Evolutionary conservation across 1,140 invertebrate genomes (phyloP).

Genomic region (Drosophila orosa): DNA sequence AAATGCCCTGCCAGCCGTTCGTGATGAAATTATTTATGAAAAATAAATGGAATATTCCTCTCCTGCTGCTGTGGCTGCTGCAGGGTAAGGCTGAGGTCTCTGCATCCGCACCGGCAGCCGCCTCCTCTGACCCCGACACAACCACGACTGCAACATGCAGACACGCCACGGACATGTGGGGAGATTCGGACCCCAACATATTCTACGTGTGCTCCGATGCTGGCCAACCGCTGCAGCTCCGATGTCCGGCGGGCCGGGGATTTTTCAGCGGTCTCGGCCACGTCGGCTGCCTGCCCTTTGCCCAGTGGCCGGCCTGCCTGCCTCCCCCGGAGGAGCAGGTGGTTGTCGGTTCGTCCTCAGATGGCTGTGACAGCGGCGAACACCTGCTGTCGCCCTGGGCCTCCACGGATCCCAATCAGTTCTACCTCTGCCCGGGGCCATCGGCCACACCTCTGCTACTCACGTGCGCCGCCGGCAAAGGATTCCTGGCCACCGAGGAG

Average conservation of each 20-base stretch:
- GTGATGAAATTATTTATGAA: conserved; percentile 82
- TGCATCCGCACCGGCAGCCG: conserved; percentile 13
- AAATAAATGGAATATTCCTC: conserved; percentile 57
- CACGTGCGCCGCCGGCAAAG: conserved; percentile 60
- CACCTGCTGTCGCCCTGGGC: conserved; percentile 60
- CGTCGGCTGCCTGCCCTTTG: conserved; percentile 71
- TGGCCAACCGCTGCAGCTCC: conserved; percentile 63
- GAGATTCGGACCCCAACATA: conserved; percentile 81
- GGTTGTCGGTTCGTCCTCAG: conserved; percentile 12
- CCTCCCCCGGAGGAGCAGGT: conserved; percentile 26
- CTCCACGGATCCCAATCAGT: conserved; percentile 68
- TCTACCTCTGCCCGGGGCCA: conserved; percentile 68
- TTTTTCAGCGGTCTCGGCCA: conserved; percentile 77
- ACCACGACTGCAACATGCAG: conserved; percentile 71
- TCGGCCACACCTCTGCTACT: conserved; percentile 61
- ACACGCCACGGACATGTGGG: conserved; percentile 79
- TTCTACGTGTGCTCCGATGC: conserved; percentile 72
- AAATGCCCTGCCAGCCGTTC: conserved; percentile 29
- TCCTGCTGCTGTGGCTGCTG: conserved; percentile 12
- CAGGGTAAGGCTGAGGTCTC: conserved; percentile 10
- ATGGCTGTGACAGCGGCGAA: conserved; percentile 43
- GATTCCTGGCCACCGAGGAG: conserved; percentile 61
- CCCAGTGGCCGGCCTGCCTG: conserved; percentile 72
- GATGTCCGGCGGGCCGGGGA: conserved; percentile 72
- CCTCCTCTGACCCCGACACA: conserved; percentile 8